Evolutionary conservation across 2,888 invertebrate species (phyloP), one percentile per base, ranked within the genome.

Genomic region (Eurois occulta): DNA sequence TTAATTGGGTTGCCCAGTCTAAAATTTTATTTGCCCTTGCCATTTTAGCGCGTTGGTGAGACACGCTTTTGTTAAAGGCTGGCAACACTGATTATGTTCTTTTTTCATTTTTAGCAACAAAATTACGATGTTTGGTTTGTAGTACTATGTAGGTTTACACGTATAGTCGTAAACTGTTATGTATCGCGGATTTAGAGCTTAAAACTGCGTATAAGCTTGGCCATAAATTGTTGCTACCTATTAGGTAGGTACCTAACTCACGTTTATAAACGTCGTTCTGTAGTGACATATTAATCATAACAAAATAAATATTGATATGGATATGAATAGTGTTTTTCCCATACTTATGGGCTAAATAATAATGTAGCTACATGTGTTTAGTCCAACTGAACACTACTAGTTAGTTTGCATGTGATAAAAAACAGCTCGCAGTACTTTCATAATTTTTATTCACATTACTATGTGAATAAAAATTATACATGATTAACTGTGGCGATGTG

Each of bases 21-120:
- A 70, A 73, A 76, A 72, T 72, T 35, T 87, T 78, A 69, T 77
- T 75, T 80, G 66, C 65, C 10, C 52, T 41, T 72, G 60, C 72
- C 41, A 70, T 67, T 76, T 81, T 67, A 38, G 11, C 58, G 18
- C 11, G 41, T 48, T 76, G 24, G 13, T 48, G 35, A 41, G 28
- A 78, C 65, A 58, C 67, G 72, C 46, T 85, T 74, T 8, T n/a
- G 10, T 46, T 62, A 71, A 69, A 46, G 41, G 41, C 21, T 48
- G 68, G 32, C 41, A 7, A 62, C 32, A 78, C 13, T 55, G 24
- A 16, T 24, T 60, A 38, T 18, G 28, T 43, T 65, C 0, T 68
- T 55, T 74, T 46, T 66, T 69, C 18, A 32, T 16, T n/a, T 46
- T 62, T 65, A 7, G 28, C 32, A n/a, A 8, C 3, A 32, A 66